Evolutionary conservation across 2,113 vertebrate species (phyloP).

Genomic region (Trochalopteron elliotii): DNA sequence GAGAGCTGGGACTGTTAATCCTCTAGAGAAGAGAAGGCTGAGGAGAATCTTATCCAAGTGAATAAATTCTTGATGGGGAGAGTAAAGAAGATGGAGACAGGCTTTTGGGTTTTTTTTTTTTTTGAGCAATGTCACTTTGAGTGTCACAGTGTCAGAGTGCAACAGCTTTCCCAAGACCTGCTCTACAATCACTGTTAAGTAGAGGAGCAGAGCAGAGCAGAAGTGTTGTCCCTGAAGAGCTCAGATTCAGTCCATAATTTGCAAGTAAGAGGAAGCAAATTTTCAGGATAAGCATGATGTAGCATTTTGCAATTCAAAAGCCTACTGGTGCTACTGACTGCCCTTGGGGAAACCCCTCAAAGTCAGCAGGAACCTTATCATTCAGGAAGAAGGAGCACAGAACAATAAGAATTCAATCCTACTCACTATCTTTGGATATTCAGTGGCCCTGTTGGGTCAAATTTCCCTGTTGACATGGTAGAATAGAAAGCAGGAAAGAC

Average conservation of each 20-base stretch:
- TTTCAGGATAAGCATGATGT: neutral
- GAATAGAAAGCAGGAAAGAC: neutral
- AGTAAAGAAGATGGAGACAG: neutral
- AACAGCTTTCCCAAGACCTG: neutral
- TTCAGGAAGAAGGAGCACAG: neutral
- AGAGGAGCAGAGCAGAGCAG: neutral
- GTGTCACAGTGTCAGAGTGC: no score
- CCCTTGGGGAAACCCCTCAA: neutral
- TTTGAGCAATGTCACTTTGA: neutral
- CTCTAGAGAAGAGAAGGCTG: neutral
- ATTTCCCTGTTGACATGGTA: neutral
- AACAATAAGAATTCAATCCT: neutral
- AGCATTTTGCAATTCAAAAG: neutral
- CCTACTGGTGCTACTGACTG: neutral
- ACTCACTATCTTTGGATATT: neutral
- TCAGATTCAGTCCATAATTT: neutral
- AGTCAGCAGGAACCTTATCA: neutral
- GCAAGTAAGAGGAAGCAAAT: neutral
- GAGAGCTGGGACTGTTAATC: neutral
- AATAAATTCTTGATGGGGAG: neutral
- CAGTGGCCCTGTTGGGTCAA: neutral
- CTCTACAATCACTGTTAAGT: neutral
- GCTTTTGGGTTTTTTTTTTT: neutral
- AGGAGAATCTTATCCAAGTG: neutral
- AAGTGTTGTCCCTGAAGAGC: neutral